These are phyloP conservation scores for Lutjanus campechanus DNA, from an alignment of 2,797 vertebrate species.

Conservation along the genomic window DNA sequence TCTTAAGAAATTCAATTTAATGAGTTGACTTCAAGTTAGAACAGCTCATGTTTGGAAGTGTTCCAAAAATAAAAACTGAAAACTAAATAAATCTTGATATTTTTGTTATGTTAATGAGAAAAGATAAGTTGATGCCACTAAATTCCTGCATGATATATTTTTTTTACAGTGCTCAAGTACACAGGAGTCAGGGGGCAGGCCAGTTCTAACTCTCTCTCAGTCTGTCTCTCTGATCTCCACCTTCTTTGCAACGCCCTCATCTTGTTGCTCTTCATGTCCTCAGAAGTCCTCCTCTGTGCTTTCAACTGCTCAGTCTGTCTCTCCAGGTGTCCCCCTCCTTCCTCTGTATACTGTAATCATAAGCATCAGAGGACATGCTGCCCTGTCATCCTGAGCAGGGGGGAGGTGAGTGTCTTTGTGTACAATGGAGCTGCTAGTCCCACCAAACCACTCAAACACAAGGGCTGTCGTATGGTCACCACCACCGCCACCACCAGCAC, in stretches of 20 bases:
- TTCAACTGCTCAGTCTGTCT: constrained; percentile 48
- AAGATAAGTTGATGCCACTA: too few species aligned
- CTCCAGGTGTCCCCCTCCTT: constrained; percentile 44
- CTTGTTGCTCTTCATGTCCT: constrained; percentile 15
- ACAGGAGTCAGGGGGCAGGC: constrained; percentile 22
- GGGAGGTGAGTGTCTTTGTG: constrained; percentile 18
- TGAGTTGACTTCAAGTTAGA: too few species aligned
- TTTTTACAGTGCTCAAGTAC: background rate
- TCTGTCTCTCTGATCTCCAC: constrained; percentile 31
- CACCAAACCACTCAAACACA: constrained; percentile 36
- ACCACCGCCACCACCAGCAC: background rate
- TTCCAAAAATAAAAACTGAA: too few species aligned
- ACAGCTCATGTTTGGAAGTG: too few species aligned
- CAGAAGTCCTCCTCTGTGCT: constrained; percentile 25
- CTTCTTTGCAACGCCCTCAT: constrained; percentile 36
- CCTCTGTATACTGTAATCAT: constrained; percentile 57
- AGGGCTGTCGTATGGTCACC: constrained; percentile 8
- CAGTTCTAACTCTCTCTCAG: constrained; percentile 12
- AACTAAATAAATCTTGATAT: too few species aligned
- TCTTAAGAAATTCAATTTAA: too few species aligned
- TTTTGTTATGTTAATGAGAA: too few species aligned
- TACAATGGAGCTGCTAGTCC: constrained; percentile 16
- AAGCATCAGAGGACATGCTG: constrained; percentile 25
- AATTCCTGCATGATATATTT: too few species aligned
- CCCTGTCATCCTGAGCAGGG: constrained; percentile 66